phyloP scores from a whole-genome alignment of 2,113 vertebrate genomes.

The Prochilodus magdalenae region DNA sequence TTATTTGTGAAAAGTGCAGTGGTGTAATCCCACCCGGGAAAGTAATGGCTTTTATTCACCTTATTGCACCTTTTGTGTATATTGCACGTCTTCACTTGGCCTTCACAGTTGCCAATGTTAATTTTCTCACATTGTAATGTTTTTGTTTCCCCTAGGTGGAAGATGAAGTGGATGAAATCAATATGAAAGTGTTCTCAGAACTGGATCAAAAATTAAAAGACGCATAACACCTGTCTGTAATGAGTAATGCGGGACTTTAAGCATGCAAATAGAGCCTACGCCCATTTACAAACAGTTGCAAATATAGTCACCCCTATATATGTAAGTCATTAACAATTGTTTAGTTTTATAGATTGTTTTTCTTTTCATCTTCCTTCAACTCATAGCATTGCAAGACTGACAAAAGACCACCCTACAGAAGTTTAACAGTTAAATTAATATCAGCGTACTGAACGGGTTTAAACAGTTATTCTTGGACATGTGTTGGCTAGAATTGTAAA shows the following conservation, averaged over 20 bases:
- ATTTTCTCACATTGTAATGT: background rate
- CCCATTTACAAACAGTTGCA: background rate
- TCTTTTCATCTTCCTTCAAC: background rate
- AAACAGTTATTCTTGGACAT: too few relatives aligned
- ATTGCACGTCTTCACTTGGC: too few relatives aligned
- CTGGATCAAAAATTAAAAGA: constrained; percentile 77
- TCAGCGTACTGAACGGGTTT: too few relatives aligned
- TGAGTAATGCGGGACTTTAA: too few relatives aligned
- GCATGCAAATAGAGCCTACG: background rate
- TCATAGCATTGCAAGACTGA: too few relatives aligned
- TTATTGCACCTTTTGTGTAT: background rate
- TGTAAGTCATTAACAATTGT: too few relatives aligned
- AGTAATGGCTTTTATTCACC: background rate
- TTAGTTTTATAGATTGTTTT: too few relatives aligned
- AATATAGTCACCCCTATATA: background rate
- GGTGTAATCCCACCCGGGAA: too few relatives aligned
- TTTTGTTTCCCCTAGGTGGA: constrained; percentile 72
- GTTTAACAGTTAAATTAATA: too few relatives aligned
- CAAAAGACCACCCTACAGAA: too few relatives aligned
- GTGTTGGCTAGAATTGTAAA: too few relatives aligned
- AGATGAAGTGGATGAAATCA: constrained; percentile 82
- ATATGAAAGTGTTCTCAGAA: constrained; percentile 74
- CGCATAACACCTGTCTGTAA: too few relatives aligned
- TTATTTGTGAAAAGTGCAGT: background rate
- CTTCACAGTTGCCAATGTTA: background rate